Percentiles rank a stretch among this genome's conserved stretches.
Evolutionary conservation across 1,140 invertebrate species (phyloP).

Genomic region (Lasaia peninsularis): DNA sequence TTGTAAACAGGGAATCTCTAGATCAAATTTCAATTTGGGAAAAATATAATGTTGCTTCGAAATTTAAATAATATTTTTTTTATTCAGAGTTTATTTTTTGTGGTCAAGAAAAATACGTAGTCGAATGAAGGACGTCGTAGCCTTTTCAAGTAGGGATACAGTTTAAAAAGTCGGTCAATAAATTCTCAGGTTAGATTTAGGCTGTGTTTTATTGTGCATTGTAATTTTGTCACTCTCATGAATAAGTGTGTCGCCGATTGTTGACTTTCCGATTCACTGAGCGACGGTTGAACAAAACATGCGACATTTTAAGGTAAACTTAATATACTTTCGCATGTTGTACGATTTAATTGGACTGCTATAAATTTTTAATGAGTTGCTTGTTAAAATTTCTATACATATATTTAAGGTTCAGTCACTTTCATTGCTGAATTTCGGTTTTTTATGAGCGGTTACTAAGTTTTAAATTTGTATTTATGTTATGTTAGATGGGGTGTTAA

Average conservation of each 20-base stretch:
- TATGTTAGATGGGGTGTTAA: too few species aligned
- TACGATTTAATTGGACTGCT: constrained; percentile 9
- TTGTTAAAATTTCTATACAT: neutral
- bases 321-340: constrained; percentile 18
- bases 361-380: constrained; percentile 1
- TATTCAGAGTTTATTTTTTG: too few species aligned
- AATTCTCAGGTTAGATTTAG: constrained; percentile 6
- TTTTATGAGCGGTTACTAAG: too few species aligned
- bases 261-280: constrained; percentile 46
- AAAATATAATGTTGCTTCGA: too few species aligned
- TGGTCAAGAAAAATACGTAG: neutral
- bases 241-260: constrained; percentile 45
- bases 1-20: too few species aligned
- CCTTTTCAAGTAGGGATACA: neutral
- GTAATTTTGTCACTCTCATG: constrained; percentile 40
- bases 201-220: constrained; percentile 18
- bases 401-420: neutral
- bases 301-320: constrained; percentile 40
- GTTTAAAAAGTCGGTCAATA: constrained; percentile 22
- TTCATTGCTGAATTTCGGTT: too few species aligned
- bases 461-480: too few species aligned
- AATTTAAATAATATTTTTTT: too few species aligned
- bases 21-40: too few species aligned
- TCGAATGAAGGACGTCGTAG: neutral
- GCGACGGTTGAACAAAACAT: constrained; percentile 32